phyloP scores from a whole-genome alignment of 2,113 vertebrate genomes.

The Eptesicus fuscus region DNA sequence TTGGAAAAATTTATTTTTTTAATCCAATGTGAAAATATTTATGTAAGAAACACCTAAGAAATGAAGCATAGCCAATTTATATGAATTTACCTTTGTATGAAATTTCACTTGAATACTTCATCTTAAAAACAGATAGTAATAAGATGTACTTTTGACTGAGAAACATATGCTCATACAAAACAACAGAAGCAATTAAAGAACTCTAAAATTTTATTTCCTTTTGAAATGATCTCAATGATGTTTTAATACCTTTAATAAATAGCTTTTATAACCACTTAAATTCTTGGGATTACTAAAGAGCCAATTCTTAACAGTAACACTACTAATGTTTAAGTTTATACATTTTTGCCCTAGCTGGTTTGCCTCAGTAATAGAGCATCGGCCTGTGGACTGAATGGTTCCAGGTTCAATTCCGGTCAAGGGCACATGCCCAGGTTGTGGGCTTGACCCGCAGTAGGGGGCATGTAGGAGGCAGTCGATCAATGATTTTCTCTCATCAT shows the following conservation, averaged over 20 bases:
- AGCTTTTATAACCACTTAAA: slow-evolving; percentile 14
- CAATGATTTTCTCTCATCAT: too few relatives aligned
- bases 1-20: slow-evolving; percentile 30
- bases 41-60: slow-evolving; percentile 3
- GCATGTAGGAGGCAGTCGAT: too few relatives aligned
- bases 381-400: too few relatives aligned
- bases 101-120: slow-evolving; percentile 25
- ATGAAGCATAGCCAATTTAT: neutral
- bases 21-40: slow-evolving; percentile 3
- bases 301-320: neutral
- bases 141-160: neutral
- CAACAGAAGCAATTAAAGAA: neutral
- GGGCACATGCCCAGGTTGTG: too few relatives aligned
- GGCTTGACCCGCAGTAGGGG: too few relatives aligned
- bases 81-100: slow-evolving; percentile 34
- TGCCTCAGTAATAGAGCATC: too few relatives aligned
- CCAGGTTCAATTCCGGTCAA: too few relatives aligned
- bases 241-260: slow-evolving; percentile 28
- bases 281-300: neutral
- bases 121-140: neutral
- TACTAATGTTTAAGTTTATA: slow-evolving; percentile 15
- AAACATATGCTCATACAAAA: slow-evolving; percentile 33
- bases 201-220: neutral
- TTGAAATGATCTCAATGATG: slow-evolving; percentile 15
- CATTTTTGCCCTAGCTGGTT: too few relatives aligned